These are phyloP conservation scores for Promerops cafer DNA, from an alignment of 2,113 vertebrate species.

Conservation along the genomic window DNA sequence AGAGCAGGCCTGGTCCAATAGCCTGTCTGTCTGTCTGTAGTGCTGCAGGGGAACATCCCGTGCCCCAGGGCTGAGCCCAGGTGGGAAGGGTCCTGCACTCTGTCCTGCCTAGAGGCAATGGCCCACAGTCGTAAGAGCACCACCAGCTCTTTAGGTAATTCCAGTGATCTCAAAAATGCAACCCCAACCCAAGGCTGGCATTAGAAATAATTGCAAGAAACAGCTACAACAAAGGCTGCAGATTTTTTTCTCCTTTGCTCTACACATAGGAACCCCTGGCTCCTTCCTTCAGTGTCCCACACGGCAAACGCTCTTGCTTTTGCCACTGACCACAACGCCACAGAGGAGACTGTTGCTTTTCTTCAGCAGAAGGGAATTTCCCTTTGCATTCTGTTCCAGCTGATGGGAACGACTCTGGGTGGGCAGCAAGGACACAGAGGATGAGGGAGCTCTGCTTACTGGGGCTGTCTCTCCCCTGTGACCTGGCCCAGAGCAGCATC, in stretches of 20 bases:
- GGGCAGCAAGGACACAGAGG: neutral
- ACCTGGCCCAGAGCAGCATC: neutral
- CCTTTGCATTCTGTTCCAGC: neutral
- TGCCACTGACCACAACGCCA: neutral
- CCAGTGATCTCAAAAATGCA: neutral
- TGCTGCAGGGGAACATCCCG: neutral
- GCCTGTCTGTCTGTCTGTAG: rapidly evolving
- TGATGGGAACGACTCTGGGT: neutral
- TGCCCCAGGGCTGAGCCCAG: rapidly evolving
- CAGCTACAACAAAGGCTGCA: neutral
- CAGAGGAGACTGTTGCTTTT: neutral
- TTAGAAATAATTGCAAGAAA: neutral
- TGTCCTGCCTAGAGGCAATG: rapidly evolving
- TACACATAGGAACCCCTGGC: rapidly evolving
- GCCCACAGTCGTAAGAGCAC: neutral
- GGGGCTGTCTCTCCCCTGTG: neutral
- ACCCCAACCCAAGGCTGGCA: neutral
- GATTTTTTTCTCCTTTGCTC: neutral
- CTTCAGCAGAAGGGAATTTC: neutral
- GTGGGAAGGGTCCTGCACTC: neutral
- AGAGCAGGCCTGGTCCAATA: neutral
- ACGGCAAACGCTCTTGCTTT: neutral
- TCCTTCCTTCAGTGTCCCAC: neutral
- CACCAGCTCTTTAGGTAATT: neutral
- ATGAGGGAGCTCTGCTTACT: neutral